Conservation (phyloP, 2,113 vertebrate species). For the Haemorhous mexicanus region DNA sequence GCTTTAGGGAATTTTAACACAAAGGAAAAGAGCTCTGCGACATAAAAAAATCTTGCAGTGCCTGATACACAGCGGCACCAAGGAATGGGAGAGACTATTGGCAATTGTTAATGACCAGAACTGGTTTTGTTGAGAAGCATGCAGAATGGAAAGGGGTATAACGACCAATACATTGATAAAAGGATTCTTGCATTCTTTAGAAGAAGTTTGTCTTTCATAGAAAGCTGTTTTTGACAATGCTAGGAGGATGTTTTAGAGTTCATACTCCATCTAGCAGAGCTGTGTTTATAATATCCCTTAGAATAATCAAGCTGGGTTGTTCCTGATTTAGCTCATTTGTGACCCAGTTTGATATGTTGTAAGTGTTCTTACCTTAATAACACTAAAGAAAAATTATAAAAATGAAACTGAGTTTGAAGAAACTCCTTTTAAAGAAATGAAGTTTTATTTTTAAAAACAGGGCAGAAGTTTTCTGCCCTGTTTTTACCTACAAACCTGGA, state of each 20-base stretch:
- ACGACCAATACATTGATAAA: neutral
- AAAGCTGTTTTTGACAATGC: neutral
- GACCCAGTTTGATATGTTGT: neutral
- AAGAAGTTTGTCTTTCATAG: neutral
- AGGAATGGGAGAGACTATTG: neutral
- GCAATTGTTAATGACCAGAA: neutral
- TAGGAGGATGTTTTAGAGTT: neutral
- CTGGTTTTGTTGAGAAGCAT: neutral
- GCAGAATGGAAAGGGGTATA: neutral
- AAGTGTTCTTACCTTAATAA: neutral
- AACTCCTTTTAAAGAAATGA: neutral
- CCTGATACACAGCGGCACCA: neutral
- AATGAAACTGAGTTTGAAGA: neutral
- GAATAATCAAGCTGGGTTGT: neutral
- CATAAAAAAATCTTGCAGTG: neutral
- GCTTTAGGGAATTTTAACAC: neutral
- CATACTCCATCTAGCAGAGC: neutral
- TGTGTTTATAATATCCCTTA: neutral
- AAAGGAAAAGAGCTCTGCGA: constrained; percentile 32
- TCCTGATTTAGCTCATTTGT: neutral
- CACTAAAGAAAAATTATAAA: neutral
- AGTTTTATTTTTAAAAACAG: neutral
- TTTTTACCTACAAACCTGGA: neutral
- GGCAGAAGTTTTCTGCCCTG: neutral
- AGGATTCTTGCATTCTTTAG: neutral